Percentiles rank a stretch among this genome's conserved stretches.
Conservation (phyloP, 2,888 invertebrate genomes). For the Stenoptilia bipunctidactyla region DNA sequence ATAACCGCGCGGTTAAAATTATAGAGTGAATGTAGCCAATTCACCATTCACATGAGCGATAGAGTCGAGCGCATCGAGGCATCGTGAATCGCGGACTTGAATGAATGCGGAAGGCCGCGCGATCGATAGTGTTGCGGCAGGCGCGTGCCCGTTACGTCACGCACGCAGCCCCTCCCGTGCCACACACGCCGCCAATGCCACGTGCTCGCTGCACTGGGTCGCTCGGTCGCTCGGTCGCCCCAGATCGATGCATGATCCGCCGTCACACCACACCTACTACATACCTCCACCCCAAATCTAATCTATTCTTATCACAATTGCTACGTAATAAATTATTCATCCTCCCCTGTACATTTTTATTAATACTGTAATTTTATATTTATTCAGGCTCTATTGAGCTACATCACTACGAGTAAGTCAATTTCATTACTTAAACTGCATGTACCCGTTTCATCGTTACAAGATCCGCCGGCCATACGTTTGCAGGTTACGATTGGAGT, state of each 20-base stretch:
- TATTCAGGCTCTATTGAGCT: slow-evolving; percentile 2
- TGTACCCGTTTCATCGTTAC: slow-evolving; percentile 1
- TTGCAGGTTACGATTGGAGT: no score
- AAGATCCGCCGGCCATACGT: slow-evolving; percentile 10
- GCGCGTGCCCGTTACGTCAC: slow-evolving; percentile 34
- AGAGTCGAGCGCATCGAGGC: slow-evolving; percentile 16
- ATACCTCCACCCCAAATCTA: no score
- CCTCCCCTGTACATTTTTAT: no score
- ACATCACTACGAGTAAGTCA: no score
- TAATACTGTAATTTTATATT: neutral
- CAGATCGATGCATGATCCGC: neutral
- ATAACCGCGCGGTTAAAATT: no score
- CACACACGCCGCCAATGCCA: slow-evolving; percentile 17
- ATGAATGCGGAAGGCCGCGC: slow-evolving; percentile 22
- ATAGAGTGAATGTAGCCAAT: slow-evolving; percentile 1
- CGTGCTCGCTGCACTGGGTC: slow-evolving; percentile 22
- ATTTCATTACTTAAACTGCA: no score
- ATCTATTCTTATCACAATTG: no score
- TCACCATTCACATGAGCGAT: slow-evolving; percentile 19
- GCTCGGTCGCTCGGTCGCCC: neutral
- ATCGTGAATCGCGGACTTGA: slow-evolving; percentile 22
- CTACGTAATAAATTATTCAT: no score
- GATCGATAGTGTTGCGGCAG: slow-evolving; percentile 13
- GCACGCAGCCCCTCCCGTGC: slow-evolving; percentile 14
- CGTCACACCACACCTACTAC: no score